A percentile compares a stretch with the other conserved stretches of the same genome.
Evolutionary conservation across 2,888 invertebrate species (phyloP).

Genomic region (Suillia variegata): DNA sequence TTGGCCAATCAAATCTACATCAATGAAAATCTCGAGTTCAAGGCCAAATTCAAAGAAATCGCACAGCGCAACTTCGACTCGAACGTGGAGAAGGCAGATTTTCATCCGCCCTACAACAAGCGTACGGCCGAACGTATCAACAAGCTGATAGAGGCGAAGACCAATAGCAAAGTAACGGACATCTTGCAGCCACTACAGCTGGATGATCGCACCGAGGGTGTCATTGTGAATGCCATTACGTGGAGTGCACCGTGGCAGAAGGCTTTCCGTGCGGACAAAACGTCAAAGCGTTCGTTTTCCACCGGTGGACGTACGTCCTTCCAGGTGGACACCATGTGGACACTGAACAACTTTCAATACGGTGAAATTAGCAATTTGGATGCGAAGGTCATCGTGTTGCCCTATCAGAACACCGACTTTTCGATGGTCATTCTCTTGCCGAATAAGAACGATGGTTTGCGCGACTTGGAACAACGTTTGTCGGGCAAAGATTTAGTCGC

Average conservation of each 20-base stretch:
- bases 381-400: conserved; percentile 72
- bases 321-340: conserved; percentile 56
- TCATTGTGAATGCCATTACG: conserved; percentile 49
- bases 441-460: conserved; percentile 70
- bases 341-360: conserved; percentile 57
- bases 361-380: conserved; percentile 61
- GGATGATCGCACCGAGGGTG: conserved; percentile 52
- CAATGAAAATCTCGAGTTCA: conserved; percentile 66
- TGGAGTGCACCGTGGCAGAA: conserved; percentile 51
- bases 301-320: conserved; percentile 43
- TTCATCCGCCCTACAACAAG: conserved; percentile 63
- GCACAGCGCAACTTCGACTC: conserved; percentile 71
- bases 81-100: conserved; percentile 70
- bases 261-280: conserved; percentile 48
- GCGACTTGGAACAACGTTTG: conserved; percentile 68
- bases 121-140: conserved; percentile 72
- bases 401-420: conserved; percentile 72
- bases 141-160: conserved; percentile 77
- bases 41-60: conserved; percentile 65
- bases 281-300: conserved; percentile 43
- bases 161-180: conserved; percentile 80
- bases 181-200: conserved; percentile 67
- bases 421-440: conserved; percentile 80
- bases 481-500: conserved; percentile 65
- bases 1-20: conserved; percentile 78